Evolutionary conservation across 1,140 invertebrate species (phyloP), one percentile per base, ranked within the genome.

Genomic region (Protaetia brevitarsis): DNA sequence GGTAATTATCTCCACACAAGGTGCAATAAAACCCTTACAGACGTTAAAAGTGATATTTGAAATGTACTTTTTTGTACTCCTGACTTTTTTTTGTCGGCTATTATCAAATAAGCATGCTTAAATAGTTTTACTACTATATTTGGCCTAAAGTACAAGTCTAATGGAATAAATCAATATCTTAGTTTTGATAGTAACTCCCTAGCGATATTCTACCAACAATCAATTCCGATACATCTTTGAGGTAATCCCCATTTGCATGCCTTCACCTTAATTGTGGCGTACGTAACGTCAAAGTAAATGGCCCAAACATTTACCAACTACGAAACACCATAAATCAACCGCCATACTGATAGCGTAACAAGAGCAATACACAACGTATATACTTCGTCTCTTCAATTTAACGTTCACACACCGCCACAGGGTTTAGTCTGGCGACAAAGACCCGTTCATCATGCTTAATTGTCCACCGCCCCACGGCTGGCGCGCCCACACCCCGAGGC

Each of bases 381-480:
- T 6, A 23, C 41, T 51, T 51, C 41, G 19, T 23, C 41, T 23
- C 19, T 19, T 51, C 41, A 51, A 51, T 51, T 19, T 51, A 51
- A 16, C 41, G 26, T 23, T 19, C 41, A 23, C 16, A 23, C 26
- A 10, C 19, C 26, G 8, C 19, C 8, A 10, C 19, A 23, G 41
- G 34, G 16, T 37, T 51, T 51, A 51, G 16, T 51, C 41, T 51
- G 26, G 41, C 41, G 41, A 51, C 41, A 51, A 51, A 51, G 41
- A 51, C 41, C 41, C 41, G 41, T 51, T 51, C 41, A 51, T 51
- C 41, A 51, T 51, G 41, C 41, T 51, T 51, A 51, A 51, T 51
- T 51, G 41, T 51, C 41, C 41, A 51, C 41, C 41, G 19, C 41
- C 26, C 7, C 41, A n/a, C n/a, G n/a, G n/a, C n/a, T n/a, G n/a